phyloP scores from a whole-genome alignment of 2,888 invertebrate genomes.

The Heliconius erato region DNA sequence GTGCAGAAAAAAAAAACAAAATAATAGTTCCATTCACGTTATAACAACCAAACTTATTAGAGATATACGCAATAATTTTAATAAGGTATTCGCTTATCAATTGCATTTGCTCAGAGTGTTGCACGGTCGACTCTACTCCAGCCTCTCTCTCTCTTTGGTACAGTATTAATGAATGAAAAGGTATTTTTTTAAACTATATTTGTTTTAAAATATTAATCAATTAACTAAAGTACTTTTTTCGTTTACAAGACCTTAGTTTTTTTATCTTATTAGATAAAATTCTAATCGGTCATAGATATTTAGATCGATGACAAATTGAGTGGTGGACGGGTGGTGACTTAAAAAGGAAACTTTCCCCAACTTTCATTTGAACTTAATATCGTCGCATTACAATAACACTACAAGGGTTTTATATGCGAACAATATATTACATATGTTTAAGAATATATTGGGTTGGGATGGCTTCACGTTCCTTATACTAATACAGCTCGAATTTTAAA shows the following conservation, averaged over 20 bases:
- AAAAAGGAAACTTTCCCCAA: too few species aligned
- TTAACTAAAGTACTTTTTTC: too few species aligned
- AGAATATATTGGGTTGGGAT: neutral
- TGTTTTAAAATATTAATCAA: too few species aligned
- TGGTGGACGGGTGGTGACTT: too few species aligned
- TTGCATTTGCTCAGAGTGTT: constrained; percentile 26
- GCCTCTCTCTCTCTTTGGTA: neutral
- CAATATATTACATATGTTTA: neutral
- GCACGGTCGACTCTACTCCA: neutral
- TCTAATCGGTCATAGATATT: too few species aligned
- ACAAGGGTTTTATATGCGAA: neutral
- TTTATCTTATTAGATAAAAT: too few species aligned
- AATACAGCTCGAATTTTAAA: neutral
- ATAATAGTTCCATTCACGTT: neutral
- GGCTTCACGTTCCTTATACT: neutral
- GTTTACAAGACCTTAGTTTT: too few species aligned
- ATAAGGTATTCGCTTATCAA: constrained; percentile 22
- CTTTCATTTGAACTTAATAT: neutral
- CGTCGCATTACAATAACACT: neutral
- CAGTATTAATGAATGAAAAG: neutral
- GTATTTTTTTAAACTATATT: too few species aligned
- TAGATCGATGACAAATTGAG: too few species aligned
- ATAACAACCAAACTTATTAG: neutral
- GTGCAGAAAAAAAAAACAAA: neutral
- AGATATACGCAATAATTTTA: neutral